Evolutionary conservation across 2,797 vertebrate genomes (phyloP).

Genomic region (Anabacerthia variegaticeps): DNA sequence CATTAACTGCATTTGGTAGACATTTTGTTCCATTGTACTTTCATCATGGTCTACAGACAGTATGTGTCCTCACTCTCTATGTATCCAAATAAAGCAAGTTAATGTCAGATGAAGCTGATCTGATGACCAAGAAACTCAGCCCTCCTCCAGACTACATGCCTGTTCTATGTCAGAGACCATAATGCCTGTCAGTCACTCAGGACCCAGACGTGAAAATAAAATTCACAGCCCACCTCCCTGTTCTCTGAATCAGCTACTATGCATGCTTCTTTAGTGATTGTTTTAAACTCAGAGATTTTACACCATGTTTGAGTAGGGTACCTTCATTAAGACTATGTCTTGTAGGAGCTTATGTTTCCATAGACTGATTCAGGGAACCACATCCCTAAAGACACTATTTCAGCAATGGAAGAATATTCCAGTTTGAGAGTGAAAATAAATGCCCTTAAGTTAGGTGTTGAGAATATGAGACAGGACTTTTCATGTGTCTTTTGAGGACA

Average conservation of each 20-base stretch:
- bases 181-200: neutral
- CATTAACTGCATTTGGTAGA: no score
- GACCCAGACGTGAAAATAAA: neutral
- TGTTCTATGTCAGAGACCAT: neutral
- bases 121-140: no score
- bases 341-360: neutral
- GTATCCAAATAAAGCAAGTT: no score
- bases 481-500: neutral
- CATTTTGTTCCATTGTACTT: no score
- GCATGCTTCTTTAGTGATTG: neutral
- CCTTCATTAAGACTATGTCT: neutral
- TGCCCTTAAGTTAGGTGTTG: neutral
- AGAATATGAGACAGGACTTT: neutral
- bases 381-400: neutral
- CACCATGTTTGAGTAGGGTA: neutral
- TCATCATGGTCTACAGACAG: no score
- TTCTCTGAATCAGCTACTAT: neutral
- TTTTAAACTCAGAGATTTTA: neutral
- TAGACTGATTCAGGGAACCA: neutral
- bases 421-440: neutral
- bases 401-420: neutral
- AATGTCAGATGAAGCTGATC: no score
- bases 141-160: no score
- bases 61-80: no score
- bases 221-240: neutral